phyloP scores from a whole-genome alignment of 2,797 vertebrate genomes.

The Sarcophilus harrisii region DNA sequence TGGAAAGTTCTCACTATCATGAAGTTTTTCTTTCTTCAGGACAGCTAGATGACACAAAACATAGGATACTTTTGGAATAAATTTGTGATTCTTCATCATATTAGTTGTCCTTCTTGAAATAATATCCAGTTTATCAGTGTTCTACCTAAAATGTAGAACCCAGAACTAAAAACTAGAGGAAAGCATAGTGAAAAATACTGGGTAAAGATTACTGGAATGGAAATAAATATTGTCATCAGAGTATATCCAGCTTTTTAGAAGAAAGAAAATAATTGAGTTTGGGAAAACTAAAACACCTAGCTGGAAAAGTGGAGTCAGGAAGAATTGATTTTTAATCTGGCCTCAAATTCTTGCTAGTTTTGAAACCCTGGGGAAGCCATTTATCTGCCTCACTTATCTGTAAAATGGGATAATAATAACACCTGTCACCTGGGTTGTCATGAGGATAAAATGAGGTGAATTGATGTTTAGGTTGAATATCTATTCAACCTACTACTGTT shows the following conservation, averaged over 20 bases:
- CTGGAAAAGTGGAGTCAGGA: not conserved
- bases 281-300: not conserved
- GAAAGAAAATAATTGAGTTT: not conserved
- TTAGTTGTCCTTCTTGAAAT: not conserved
- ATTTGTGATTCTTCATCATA: not conserved
- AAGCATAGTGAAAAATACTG: not conserved
- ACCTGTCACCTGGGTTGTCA: not conserved
- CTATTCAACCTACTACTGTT: not conserved
- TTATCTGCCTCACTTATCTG: not conserved
- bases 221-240: not conserved
- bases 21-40: not conserved
- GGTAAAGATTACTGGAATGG: not conserved
- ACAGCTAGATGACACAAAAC: not conserved
- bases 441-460: not conserved
- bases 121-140: not conserved
- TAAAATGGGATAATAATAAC: not conserved
- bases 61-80: not conserved
- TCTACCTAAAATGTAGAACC: not conserved
- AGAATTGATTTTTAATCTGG: not conserved
- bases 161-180: not conserved
- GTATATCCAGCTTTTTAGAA: not conserved
- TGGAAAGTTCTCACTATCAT: not conserved
- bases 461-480: not conserved
- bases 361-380: not conserved
- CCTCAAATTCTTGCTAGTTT: not conserved